These are phyloP conservation scores for Sarcoramphus papa DNA, from an alignment of 2,797 vertebrate genomes.

Conservation along the genomic window DNA sequence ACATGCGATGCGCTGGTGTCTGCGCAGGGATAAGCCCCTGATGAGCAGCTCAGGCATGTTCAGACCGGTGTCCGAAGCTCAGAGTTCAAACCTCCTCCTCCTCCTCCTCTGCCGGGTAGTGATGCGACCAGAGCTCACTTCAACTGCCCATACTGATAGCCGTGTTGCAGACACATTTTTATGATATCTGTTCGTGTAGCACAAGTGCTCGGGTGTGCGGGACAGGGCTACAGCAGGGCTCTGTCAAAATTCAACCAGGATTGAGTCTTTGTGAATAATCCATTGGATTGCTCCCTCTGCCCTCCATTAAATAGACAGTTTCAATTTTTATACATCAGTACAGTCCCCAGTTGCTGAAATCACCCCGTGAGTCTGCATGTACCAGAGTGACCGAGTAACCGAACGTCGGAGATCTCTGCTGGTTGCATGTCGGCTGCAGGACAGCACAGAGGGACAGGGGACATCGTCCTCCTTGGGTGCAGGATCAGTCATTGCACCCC, in stretches of 20 bases:
- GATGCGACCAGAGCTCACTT: not conserved
- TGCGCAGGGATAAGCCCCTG: not conserved
- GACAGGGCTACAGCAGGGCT: not conserved
- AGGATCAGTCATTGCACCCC: not conserved
- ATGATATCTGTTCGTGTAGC: fast-evolving
- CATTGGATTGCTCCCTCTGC: not conserved
- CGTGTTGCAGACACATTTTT: not conserved
- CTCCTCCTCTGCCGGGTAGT: not conserved
- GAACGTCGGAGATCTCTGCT: not conserved
- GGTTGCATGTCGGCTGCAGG: not conserved
- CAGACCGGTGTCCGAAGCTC: not conserved
- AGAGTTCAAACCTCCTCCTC: not conserved
- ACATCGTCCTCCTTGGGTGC: not conserved
- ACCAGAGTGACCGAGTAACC: too few species aligned
- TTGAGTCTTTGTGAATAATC: too few species aligned
- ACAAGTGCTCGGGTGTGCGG: fast-evolving
- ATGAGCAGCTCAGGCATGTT: not conserved
- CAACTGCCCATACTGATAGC: fast-evolving
- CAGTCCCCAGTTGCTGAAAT: fast-evolving
- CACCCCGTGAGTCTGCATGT: fast-evolving
- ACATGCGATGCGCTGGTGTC: fast-evolving
- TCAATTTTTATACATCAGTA: not conserved
- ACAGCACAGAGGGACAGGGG: fast-evolving
- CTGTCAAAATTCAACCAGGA: not conserved
- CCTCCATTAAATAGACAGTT: not conserved